Evolutionary conservation across 30 jellyfish, hydroid and myxozoan genomes (phyloP).

Genomic region (Sanderia malayensis): DNA sequence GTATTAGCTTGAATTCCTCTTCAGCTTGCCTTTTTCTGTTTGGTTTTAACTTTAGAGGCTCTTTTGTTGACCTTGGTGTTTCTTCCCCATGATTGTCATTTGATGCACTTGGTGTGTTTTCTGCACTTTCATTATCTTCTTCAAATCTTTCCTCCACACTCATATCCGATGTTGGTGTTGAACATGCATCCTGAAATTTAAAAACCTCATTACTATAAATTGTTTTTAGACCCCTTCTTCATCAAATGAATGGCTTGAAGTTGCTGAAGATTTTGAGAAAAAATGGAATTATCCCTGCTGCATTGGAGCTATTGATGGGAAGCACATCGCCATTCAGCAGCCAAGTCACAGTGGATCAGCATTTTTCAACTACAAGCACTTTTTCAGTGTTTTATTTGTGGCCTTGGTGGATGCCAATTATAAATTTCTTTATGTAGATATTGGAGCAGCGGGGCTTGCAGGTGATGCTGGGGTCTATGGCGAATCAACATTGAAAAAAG

Average conservation of each 20-base stretch:
- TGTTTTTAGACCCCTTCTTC: conserved; percentile 8
- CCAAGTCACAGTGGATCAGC: no score
- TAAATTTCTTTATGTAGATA: conserved; percentile 8
- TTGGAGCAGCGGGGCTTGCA: conserved; percentile 6
- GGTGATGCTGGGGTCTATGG: conserved; percentile 8
- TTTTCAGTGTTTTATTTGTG: conserved; percentile 2
- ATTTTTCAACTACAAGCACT: conserved; percentile 22
- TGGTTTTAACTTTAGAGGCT: background rate
- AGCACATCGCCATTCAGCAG: no score
- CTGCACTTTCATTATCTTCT: background rate
- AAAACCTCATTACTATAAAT: background rate
- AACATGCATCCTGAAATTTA: background rate
- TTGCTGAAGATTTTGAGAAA: background rate
- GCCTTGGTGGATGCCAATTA: conserved; percentile 10
- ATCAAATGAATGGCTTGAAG: conserved; percentile 5
- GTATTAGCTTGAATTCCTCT: background rate
- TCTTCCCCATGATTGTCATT: background rate
- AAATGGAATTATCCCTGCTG: no score
- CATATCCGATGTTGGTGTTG: background rate
- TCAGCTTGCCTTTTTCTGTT: background rate
- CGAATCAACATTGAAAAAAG: background rate
- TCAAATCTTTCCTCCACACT: background rate
- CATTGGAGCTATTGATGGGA: no score
- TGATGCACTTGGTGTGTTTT: background rate
- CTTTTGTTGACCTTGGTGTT: background rate